Evolutionary conservation across 2,113 vertebrate genomes (phyloP), one percentile per base, ranked within the genome.

Genomic region (Castor canadensis): DNA sequence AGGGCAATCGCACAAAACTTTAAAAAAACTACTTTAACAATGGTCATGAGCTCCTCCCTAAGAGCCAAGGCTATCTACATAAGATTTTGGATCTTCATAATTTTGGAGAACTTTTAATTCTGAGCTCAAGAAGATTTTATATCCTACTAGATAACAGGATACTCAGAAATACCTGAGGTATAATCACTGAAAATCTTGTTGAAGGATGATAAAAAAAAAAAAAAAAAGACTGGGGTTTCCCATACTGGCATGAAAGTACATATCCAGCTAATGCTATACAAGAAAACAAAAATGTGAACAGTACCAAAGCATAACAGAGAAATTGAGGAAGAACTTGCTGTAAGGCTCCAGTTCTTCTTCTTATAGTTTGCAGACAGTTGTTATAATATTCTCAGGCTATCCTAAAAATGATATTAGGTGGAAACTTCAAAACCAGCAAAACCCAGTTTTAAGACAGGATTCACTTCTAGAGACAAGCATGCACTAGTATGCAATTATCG

Each of bases 81-180:
- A 87, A 82, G 43, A 94, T 94, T 60, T 94, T 62, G 60, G 60
- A 40, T 94, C 91, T 86, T 92, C 54, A 79, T 86, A 91, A 94
- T 96, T 94, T 89, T 91, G 82, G 75, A 81, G 20, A 96, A 82
- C 38, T 87, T 95, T 90, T 45, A 86, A 92, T 95, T 96, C 88
- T 94, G 91, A 97, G 88, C 67, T 95, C 43, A 84, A 9, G 40
- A 83, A 95, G 52, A 71, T 88, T 82, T 69, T 73, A 20, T 71
- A 10, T 96, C 62, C 49, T 92, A 90, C 5, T 67, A 71, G 80
- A 16, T 75, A 83, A 75, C 1, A 96, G 92, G 84, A 71, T 91
- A 94, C 69, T 92, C 75, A 95, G 88, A 93, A 95, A 96, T 91
- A 96, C 96, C 82, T 96, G 96, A 97, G 94, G 76, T 81, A 93